phyloP scores from a whole-genome alignment of 2,888 invertebrate species.

The Cheilosia grossa region DNA sequence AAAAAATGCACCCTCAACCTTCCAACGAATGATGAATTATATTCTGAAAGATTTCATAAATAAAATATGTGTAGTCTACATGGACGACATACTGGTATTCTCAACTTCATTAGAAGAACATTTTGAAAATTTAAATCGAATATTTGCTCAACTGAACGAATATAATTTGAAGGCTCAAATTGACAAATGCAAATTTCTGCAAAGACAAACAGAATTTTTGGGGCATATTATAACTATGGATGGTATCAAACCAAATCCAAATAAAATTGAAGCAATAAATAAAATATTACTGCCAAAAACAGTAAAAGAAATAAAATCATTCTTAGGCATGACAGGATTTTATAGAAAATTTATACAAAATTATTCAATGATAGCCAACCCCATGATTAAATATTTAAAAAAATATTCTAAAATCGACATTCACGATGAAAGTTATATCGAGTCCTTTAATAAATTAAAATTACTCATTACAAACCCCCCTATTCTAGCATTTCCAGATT shows the following conservation, averaged over 20 bases:
- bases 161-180: slow-evolving; percentile 73
- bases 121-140: not conserved
- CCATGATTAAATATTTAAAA: not conserved
- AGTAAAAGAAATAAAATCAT: slow-evolving; percentile 76
- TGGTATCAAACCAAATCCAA: slow-evolving; percentile 77
- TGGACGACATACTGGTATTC: not conserved
- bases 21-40: too few species aligned
- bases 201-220: slow-evolving; percentile 76
- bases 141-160: not conserved
- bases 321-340: slow-evolving; percentile 25
- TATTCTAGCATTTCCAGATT: not conserved
- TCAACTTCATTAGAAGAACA: not conserved
- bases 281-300: slow-evolving; percentile 75
- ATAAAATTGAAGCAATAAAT: slow-evolving; percentile 76
- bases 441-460: not conserved
- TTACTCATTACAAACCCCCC: not conserved
- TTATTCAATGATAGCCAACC: slow-evolving; percentile 37
- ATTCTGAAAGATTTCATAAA: too few species aligned
- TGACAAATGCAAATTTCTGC: slow-evolving; percentile 76
- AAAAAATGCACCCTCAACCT: too few species aligned
- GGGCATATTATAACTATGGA: slow-evolving; percentile 78
- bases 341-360: slow-evolving; percentile 66
- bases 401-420: not conserved
- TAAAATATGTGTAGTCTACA: too few species aligned
- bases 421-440: not conserved